Base-by-base conservation (phyloP, 2,797 vertebrate species). In the Dicrostonyx torquatus region DNA sequence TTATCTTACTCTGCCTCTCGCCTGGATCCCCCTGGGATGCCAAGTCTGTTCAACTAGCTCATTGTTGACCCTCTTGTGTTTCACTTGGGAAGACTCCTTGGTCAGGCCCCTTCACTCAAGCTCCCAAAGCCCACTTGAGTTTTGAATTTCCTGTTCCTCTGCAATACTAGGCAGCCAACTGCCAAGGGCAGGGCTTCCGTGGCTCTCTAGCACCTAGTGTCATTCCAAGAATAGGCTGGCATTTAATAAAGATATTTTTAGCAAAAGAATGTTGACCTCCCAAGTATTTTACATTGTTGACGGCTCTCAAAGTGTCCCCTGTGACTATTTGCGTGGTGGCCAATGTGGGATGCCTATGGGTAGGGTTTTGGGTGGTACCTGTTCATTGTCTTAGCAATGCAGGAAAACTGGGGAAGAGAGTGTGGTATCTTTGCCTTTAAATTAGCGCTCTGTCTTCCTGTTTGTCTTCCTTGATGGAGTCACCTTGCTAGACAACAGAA, bases 181-280 rank as follows among this genome's bases (percentile, higher is more conserved):
- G n/a, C 34, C 3, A 68, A 88, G 62, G 87, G 17, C 55, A 45
- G 73, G 34, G 29, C 73, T 87, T 75, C 53, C 2, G 31, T 55
- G 82, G 53, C 75, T 91, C 53, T 62, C 60, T 76, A 18, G 58
- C 7, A 84, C 76, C 87, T 89, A 18, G 17, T 43, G 11, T 64
- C 87, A 72, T 84, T 66, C 50, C 91, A 48, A 60, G 60, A 79
- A 82, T 84, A 87, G n/a, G 64, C 9, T 73, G 93, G 87, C 79
- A 55, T 84, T 89, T 87, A 53, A 31, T 72, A 58, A 29, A 89
- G 89, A 60, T 94, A 91, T 87, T 94, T 93, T 94, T 92, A 95
- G 89, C 64, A 43, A 87, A 87, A 68, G 93, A 88, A 85, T 70
- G 40, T 45, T 77, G 53, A 86, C 66, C n/a, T 87, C 64, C 64